Evolutionary conservation across 2,113 vertebrate species (phyloP).

Genomic region (Bucco capensis): DNA sequence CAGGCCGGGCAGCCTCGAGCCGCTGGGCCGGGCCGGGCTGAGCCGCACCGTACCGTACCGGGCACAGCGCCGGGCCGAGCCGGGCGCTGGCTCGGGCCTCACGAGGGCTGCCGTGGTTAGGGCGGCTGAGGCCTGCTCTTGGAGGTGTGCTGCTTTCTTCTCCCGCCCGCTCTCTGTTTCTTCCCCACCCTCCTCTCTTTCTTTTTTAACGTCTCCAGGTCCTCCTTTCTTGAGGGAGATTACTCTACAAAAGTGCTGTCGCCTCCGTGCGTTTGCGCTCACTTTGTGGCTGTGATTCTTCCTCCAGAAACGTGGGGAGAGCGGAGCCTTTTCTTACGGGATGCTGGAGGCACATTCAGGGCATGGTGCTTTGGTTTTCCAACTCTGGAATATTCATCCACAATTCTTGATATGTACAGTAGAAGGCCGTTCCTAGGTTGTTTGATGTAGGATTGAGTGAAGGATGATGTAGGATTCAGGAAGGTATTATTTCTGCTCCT

Average conservation of each 20-base stretch:
- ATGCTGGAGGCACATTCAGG: neutral
- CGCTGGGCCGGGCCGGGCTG: neutral
- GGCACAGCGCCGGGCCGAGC: neutral
- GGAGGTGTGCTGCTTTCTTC: neutral
- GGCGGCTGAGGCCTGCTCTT: neutral
- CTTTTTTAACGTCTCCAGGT: too few species aligned
- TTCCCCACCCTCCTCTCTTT: accelerated
- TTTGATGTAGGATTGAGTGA: neutral
- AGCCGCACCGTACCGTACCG: neutral
- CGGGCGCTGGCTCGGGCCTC: too few species aligned
- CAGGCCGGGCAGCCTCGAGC: neutral
- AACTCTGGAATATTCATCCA: neutral
- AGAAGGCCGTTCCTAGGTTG: neutral
- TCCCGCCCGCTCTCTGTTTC: too few species aligned
- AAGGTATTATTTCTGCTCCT: neutral
- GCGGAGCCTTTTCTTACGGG: neutral
- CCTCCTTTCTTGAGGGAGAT: neutral
- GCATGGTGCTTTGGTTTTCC: neutral
- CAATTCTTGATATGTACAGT: neutral
- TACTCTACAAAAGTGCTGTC: neutral
- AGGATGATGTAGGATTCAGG: neutral
- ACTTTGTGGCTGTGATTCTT: neutral
- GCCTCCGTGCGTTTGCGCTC: neutral
- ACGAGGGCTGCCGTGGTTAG: neutral
- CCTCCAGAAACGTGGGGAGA: neutral